Evolutionary conservation across 2,113 vertebrate species (phyloP), one percentile per base, ranked within the genome.

Genomic region (Saccopteryx leptura): DNA sequence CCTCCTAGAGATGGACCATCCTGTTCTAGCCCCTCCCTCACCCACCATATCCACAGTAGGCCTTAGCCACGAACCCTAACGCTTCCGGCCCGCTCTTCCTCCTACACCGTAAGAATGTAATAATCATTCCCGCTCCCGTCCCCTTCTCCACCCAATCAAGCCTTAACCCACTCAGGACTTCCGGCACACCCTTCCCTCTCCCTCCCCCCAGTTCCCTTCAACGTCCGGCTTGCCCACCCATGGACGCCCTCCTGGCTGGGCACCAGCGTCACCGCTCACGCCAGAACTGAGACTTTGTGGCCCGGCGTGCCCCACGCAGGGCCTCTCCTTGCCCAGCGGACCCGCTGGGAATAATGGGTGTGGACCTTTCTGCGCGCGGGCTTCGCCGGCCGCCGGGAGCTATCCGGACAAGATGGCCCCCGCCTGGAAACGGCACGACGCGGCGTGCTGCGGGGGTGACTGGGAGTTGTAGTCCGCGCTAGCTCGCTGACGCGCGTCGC

Each of bases 401-500:
- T 10, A 50, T 52, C 58, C 5, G 1, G 17, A 1, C 78, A 94
- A 93, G 11, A 93, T 93, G 87, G 75, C 94, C 14, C 13, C 66
- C 8, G 54, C 23, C 18, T 7, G 5, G 50, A 13, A 4, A 81
- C 33, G 7, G 26, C 21, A 19, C 0, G n/a, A 21, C 14, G 52
- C n/a, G 24, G 50, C 21, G 8, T 24, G 21, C 58, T 56, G 87
- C 90, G 74, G 90, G 88, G 84, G 31, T 61, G 9, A 28, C 96
- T 97, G 97, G 96, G 95, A 97, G 58, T 97, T 96, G 97, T 97
- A 97, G 97, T 97, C 63, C 93, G 0, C 9, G 2, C 65, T 2
- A 2, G 31, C 58, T 28, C 39, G 11, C 63, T 95, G 96, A 96
- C 97, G 96, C 90, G 95, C 72, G 85, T 81, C 6, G 17, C 50